These are phyloP conservation scores for Xyliphius kryptos DNA, from an alignment of 2,113 vertebrate genomes.

Conservation along the genomic window DNA sequence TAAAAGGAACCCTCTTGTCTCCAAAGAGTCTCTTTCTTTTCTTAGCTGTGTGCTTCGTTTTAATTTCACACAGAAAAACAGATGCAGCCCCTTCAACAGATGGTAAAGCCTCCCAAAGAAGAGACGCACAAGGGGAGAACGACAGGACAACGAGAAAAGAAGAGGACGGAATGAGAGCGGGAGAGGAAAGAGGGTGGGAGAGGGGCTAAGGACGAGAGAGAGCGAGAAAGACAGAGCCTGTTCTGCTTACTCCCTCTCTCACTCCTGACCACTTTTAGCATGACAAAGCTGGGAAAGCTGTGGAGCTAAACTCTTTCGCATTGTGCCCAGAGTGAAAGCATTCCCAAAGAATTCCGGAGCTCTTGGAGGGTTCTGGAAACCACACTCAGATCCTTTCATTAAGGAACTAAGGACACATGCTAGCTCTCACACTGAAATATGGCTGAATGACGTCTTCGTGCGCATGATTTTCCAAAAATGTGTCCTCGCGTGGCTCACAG, in stretches of 20 bases:
- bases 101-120: constrained; percentile 41
- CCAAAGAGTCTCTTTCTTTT: constrained; percentile 27
- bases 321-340: constrained; percentile 44
- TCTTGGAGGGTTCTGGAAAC: constrained; percentile 34
- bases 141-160: background rate
- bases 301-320: constrained; percentile 45
- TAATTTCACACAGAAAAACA: constrained; percentile 37
- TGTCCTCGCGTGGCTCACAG: too few relatives aligned
- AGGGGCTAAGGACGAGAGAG: constrained; percentile 3
- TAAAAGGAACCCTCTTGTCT: constrained; percentile 3
- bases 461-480: background rate
- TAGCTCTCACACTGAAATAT: background rate
- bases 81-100: constrained; percentile 39
- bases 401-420: background rate
- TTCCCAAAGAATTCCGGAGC: constrained; percentile 44
- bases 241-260: constrained; percentile 26
- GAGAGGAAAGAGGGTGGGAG: constrained; percentile 14
- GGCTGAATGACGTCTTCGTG: too few relatives aligned
- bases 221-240: constrained; percentile 1
- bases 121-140: constrained; percentile 16
- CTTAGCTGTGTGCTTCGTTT: constrained; percentile 16
- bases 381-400: constrained; percentile 33
- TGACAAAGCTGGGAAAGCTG: constrained; percentile 50
- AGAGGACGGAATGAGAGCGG: background rate
- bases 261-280: constrained; percentile 41